These are phyloP conservation scores for Aphyosemion australe DNA, from an alignment of 2,113 vertebrate genomes.

Conservation along the genomic window DNA sequence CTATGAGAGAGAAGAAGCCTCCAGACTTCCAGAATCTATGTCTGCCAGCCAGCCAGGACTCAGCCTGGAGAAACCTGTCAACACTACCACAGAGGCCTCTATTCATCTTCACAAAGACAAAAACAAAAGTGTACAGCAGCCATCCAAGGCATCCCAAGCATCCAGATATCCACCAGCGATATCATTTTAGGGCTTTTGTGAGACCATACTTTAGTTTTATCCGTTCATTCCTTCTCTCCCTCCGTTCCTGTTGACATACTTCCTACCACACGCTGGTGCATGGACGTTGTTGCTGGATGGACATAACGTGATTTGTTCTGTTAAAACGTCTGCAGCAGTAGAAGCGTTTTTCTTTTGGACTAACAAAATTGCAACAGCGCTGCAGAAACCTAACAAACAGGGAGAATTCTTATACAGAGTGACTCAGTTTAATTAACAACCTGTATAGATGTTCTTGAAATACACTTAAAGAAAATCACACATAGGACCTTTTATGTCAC, in stretches of 20 bases:
- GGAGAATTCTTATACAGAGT: too few relatives aligned
- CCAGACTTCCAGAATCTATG: conserved; percentile 53
- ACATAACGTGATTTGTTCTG: background rate
- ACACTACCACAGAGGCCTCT: conserved; percentile 78
- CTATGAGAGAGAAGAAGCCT: conserved; percentile 49
- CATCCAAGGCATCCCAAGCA: conserved; percentile 76
- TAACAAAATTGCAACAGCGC: background rate
- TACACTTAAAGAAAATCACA: too few relatives aligned
- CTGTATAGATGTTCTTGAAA: too few relatives aligned
- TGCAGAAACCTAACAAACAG: background rate
- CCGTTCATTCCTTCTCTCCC: conserved; percentile 18
- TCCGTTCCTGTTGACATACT: conserved; percentile 18
- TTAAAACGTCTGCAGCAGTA: background rate
- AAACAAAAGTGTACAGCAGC: conserved; percentile 76
- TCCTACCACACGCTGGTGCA: background rate
- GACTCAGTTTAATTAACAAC: too few relatives aligned
- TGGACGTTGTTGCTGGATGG: background rate
- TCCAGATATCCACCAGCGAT: conserved; percentile 77
- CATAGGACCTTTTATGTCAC: too few relatives aligned
- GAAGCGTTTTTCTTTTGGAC: background rate
- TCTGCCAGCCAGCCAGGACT: conserved; percentile 56
- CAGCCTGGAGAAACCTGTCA: conserved; percentile 75
- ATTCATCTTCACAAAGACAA: conserved; percentile 79
- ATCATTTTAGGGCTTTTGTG: conserved; percentile 74
- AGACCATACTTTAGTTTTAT: conserved; percentile 47